phyloP scores from a whole-genome alignment of 2,797 vertebrate species.

The Channallabes apus region DNA sequence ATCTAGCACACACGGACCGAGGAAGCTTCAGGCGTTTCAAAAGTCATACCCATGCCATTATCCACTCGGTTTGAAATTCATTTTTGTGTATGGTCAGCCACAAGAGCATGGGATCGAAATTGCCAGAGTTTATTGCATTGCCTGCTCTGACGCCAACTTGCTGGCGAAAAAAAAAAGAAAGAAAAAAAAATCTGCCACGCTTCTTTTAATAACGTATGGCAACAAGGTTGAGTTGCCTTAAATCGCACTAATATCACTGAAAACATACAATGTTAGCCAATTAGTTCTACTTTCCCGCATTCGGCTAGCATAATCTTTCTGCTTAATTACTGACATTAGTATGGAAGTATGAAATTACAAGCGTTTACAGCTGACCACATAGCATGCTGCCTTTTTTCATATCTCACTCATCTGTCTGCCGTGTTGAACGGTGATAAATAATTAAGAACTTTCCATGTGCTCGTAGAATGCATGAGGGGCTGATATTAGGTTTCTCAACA shows the following conservation, averaged over 20 bases:
- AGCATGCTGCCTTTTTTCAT: conserved; percentile 19
- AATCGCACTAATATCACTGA: conserved; percentile 12
- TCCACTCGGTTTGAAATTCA: conserved; percentile 1
- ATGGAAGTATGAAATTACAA: conserved; percentile 16
- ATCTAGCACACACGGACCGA: neutral
- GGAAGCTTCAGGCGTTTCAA: neutral
- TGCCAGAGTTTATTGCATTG: conserved; percentile 47
- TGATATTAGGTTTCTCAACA: conserved; percentile 46
- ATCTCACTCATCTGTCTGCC: conserved; percentile 33
- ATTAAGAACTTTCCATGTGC: conserved; percentile 49
- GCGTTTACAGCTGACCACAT: conserved; percentile 14
- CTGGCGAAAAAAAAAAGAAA: conserved; percentile 34
- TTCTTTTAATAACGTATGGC: conserved; percentile 31
- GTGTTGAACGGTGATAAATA: conserved; percentile 43
- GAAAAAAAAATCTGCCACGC: conserved; percentile 12
- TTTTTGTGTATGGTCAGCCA: conserved; percentile 15
- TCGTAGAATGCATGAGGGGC: conserved; percentile 18
- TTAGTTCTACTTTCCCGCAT: conserved; percentile 27
- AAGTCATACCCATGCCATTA: neutral
- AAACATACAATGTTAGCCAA: conserved; percentile 8
- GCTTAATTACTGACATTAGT: neutral
- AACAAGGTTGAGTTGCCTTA: conserved; percentile 1
- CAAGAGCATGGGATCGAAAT: conserved; percentile 24
- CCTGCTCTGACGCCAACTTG: conserved; percentile 31
- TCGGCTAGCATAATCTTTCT: neutral